Evolutionary conservation across 2,888 invertebrate species (phyloP), one percentile per base, ranked within the genome.

Genomic region (Pardosa pseudoannulata): DNA sequence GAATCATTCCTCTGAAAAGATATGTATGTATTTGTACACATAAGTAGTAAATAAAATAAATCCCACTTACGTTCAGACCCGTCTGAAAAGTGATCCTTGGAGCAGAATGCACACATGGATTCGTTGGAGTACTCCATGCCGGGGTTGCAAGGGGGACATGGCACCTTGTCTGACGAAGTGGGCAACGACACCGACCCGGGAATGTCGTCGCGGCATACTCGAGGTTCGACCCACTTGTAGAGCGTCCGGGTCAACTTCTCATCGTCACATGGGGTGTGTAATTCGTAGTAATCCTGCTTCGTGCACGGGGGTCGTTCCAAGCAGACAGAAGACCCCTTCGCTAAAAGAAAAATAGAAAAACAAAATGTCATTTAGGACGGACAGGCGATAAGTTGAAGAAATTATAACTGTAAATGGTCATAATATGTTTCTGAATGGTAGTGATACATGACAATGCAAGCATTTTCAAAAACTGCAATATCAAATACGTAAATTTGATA

Each of bases 121-220:
- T 89, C 81, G 72, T 89, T 90, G 36, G 91, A 90, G 87, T 91
- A 91, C 87, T 91, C 91, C 92, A 93, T 93, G 81, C 94, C 94
- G 13, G 93, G 92, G 89, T 93, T 93, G 90, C 94, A 94, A 1
- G 93, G 92, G 0, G 92, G 92, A 89, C 93, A 93, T 1, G 89
- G 80, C 72, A 90, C 90, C 80, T 90, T 89, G 73, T 90, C 85
- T 1, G 91, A 91, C 13, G 91, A 89, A 2, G 89, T 86, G 0
- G 93, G 93, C 16, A 93, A 91, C 2, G 90, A 88, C 0, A 91
- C 91, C 0, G 93, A 91, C 0, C 90, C 91, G 0, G 91, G 89
- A 28, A 91, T 80, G 79, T 92, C 91, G 19, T 92, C 92, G 29
- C 92, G 90, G 90, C 94, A 94, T 73, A 93, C 92, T 88, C 92